phyloP scores from a whole-genome alignment of 1,140 invertebrate species.

The Olivierus martensii region DNA sequence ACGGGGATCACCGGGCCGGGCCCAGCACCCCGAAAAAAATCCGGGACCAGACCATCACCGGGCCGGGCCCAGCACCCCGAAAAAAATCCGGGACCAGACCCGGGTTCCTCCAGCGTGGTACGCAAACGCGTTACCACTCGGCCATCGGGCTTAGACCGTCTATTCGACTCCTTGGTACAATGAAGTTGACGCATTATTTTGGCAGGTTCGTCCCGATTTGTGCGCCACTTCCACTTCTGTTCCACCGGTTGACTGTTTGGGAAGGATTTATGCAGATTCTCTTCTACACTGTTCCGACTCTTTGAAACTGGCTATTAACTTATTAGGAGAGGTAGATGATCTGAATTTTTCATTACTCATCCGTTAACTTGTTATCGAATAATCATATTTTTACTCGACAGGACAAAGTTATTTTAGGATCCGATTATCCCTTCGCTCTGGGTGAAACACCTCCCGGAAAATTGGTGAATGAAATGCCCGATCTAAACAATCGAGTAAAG shows the following conservation, averaged over 20 bases:
- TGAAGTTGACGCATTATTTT: background rate
- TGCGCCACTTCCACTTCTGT: conserved; percentile 36
- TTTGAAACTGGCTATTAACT: conserved; percentile 36
- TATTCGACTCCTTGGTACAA: no score
- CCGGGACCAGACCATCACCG: no score
- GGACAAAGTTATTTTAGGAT: conserved; percentile 41
- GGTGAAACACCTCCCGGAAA: conserved; percentile 41
- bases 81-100: no score
- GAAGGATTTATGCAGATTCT: conserved; percentile 41
- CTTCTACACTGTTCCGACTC: conserved; percentile 41
- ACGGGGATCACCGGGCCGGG: no score
- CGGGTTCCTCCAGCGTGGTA: no score
- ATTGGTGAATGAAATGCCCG: conserved; percentile 33
- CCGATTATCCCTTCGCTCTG: conserved; percentile 46
- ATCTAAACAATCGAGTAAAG: conserved; percentile 21
- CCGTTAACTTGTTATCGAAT: no score
- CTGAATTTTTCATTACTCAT: no score
- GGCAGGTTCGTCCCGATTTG: conserved; percentile 41
- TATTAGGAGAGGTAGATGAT: conserved; percentile 37
- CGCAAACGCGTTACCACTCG: no score
- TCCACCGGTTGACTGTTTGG: conserved; percentile 35
- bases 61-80: no score
- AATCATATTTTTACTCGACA: conserved; percentile 24
- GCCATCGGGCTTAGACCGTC: no score
- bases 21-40: no score